Percentiles rank a stretch among this genome's conserved stretches.
These are phyloP conservation scores for Vulpes lagopus DNA, from an alignment of 2,113 vertebrate genomes.

Conservation along the genomic window DNA sequence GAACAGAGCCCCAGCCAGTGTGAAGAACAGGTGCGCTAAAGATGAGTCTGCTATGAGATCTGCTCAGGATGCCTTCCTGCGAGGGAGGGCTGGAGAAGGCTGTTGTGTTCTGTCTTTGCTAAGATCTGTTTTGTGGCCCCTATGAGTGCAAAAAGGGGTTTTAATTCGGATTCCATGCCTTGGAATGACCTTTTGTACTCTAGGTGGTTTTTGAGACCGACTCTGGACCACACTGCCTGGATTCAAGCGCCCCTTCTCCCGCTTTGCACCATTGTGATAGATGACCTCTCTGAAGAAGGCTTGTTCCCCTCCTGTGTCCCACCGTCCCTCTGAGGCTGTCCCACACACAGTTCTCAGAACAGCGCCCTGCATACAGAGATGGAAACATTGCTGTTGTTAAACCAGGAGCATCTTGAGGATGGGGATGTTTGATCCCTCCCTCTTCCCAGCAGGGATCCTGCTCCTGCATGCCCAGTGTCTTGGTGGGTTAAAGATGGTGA, in stretches of 20 bases:
- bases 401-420: not conserved
- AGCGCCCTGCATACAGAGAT: accelerated
- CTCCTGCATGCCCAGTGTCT: no score
- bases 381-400: no score
- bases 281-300: not conserved
- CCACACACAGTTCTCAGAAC: not conserved
- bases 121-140: not conserved
- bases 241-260: no score
- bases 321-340: accelerated
- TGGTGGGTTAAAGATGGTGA: not conserved
- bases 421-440: not conserved
- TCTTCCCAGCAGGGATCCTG: not conserved
- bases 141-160: not conserved
- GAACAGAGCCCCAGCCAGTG: no score
- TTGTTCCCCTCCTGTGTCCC: not conserved
- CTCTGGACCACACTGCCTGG: no score
- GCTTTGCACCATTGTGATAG: not conserved
- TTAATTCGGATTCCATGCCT: not conserved
- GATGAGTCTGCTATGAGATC: not conserved
- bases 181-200: not conserved
- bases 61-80: not conserved
- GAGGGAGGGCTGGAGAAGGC: not conserved
- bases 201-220: not conserved
- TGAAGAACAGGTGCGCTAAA: not conserved
- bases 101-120: not conserved